Evolutionary conservation across 2,797 vertebrate species (phyloP).

Genomic region (Labroides dimidiatus): DNA sequence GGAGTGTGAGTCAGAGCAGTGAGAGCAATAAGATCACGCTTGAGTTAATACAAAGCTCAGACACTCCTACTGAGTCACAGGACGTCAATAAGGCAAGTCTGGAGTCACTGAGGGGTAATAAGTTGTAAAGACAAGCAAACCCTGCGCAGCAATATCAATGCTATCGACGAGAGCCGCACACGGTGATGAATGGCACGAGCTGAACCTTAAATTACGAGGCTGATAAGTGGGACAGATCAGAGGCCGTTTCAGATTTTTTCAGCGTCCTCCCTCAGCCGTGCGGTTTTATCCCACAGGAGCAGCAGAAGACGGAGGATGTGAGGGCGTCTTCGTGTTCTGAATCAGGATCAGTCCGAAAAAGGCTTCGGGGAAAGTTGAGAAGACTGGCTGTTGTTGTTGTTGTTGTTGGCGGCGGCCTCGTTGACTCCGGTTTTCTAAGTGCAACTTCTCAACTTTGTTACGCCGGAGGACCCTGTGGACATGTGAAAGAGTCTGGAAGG

Average conservation of each 20-base stretch:
- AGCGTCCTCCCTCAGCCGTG: constrained; percentile 15
- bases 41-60: constrained; percentile 39
- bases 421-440: constrained; percentile 3
- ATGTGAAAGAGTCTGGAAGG: not conserved
- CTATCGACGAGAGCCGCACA: constrained; percentile 17
- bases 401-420: not conserved
- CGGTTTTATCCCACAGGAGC: constrained; percentile 4
- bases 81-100: constrained; percentile 31
- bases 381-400: too few relatives aligned
- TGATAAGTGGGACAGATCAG: constrained; percentile 22
- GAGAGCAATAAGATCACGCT: constrained; percentile 28
- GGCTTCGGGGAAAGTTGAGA: constrained; percentile 23
- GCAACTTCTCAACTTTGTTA: constrained; percentile 10
- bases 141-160: constrained; percentile 14
- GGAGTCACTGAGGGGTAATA: constrained; percentile 36
- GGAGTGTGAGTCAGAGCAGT: constrained; percentile 9
- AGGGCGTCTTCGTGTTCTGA: constrained; percentile 12
- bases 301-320: constrained; percentile 7
- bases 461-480: not conserved
- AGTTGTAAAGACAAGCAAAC: constrained; percentile 19
- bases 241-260: not conserved
- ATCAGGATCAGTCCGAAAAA: constrained; percentile 21
- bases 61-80: constrained; percentile 29
- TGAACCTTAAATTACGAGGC: constrained; percentile 33
- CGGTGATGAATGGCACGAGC: constrained; percentile 25